A percentile compares a stretch with the other conserved stretches of the same genome.
These are phyloP conservation scores for Pantherophis alleghaniensis DNA, from an alignment of 2,797 vertebrate genomes.

Conservation along the genomic window DNA sequence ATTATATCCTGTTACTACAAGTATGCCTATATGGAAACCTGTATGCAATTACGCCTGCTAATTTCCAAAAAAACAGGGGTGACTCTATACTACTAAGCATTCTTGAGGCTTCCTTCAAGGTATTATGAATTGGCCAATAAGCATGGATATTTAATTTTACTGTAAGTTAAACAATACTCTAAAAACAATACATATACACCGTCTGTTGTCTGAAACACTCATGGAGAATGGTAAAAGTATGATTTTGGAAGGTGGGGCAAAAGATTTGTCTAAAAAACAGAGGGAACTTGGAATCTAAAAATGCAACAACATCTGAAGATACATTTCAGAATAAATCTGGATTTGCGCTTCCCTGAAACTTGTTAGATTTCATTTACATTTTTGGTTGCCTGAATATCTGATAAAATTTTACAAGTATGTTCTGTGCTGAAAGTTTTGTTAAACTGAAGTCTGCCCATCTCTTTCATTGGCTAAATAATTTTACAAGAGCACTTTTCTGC, in stretches of 20 bases:
- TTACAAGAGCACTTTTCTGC: not conserved
- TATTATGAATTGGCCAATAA: not conserved
- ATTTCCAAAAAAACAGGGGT: not conserved
- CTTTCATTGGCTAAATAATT: not conserved
- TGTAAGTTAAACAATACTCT: constrained; percentile 2
- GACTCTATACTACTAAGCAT: not conserved
- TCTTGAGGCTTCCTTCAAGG: not conserved
- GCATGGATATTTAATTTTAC: not conserved
- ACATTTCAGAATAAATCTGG: not conserved
- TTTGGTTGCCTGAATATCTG: not conserved
- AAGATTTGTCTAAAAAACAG: not conserved
- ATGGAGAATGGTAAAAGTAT: not conserved
- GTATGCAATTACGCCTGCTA: not conserved
- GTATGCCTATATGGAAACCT: not conserved
- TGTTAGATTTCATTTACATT: not conserved
- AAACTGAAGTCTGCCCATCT: not conserved
- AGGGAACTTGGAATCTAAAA: not conserved
- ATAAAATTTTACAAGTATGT: not conserved
- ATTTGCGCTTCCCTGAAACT: not conserved
- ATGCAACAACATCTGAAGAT: not conserved
- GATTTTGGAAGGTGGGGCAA: not conserved
- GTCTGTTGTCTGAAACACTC: not conserved
- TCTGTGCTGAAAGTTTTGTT: not conserved
- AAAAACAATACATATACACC: not conserved
- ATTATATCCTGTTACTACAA: not conserved